Percentiles rank a stretch among this genome's conserved stretches.
phyloP scores from a whole-genome alignment of 2,113 vertebrate species.

The Lophochroa leadbeateri region DNA sequence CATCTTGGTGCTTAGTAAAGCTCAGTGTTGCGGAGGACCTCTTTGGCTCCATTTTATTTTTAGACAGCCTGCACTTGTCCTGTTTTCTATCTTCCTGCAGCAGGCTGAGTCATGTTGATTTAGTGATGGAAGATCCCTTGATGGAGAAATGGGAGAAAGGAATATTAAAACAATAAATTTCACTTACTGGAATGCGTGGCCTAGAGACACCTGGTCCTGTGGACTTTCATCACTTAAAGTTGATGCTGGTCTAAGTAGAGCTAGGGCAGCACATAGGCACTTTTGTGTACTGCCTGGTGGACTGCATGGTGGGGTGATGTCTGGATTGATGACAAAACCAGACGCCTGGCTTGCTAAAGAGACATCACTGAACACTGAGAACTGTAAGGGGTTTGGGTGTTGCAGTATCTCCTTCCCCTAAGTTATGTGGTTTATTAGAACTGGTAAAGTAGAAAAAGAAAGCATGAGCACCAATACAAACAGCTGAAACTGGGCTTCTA shows the following conservation, averaged over 20 bases:
- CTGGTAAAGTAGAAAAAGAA: neutral
- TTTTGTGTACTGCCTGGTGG: neutral
- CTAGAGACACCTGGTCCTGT: neutral
- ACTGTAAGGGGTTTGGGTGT: neutral
- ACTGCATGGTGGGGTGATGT: neutral
- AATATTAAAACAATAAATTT: slow-evolving; percentile 45
- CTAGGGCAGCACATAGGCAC: neutral
- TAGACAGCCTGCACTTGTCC: neutral
- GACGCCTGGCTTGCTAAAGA: neutral
- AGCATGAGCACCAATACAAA: neutral
- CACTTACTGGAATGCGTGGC: neutral
- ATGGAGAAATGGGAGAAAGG: neutral
- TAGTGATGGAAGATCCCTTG: neutral
- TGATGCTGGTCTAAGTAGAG: neutral
- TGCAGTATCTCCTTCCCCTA: neutral
- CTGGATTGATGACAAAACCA: neutral
- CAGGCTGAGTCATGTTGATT: neutral
- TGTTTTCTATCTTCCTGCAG: neutral
- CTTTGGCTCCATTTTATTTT: neutral
- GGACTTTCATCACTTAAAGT: neutral
- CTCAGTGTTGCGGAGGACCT: neutral
- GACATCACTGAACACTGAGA: neutral
- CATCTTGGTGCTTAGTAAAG: neutral
- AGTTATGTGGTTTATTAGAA: neutral
- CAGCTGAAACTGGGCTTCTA: neutral